phyloP scores from a whole-genome alignment of 2,888 invertebrate genomes.

The Rhamphomyia laevipes region DNA sequence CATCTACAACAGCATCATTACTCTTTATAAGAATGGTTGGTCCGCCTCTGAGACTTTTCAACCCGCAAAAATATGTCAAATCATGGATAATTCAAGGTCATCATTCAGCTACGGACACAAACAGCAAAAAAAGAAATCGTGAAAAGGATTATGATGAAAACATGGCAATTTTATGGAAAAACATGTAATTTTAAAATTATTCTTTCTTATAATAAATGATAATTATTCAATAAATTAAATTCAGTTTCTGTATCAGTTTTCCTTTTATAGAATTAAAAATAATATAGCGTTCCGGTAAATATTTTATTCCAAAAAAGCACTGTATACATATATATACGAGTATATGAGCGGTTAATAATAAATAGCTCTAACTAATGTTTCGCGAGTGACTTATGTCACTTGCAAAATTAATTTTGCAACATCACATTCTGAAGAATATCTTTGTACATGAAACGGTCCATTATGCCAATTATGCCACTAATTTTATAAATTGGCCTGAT shows the following conservation, averaged over 20 bases:
- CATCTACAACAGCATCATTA: background rate
- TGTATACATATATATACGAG: too few relatives aligned
- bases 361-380: too few relatives aligned
- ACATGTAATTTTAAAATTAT: background rate
- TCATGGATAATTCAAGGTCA: background rate
- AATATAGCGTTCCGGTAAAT: background rate
- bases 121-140: background rate
- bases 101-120: background rate
- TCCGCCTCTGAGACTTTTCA: background rate
- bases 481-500: too few relatives aligned
- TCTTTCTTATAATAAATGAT: background rate
- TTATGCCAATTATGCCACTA: too few relatives aligned
- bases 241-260: conserved; percentile 1
- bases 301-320: background rate
- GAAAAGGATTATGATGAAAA: conserved; percentile 1
- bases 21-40: background rate
- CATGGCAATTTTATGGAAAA: conserved; percentile 1
- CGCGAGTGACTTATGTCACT: too few relatives aligned
- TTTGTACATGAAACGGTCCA: too few relatives aligned
- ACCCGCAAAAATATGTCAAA: background rate
- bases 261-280: background rate
- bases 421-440: too few relatives aligned
- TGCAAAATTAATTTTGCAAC: too few relatives aligned
- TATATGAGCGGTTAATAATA: too few relatives aligned
- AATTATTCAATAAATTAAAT: background rate